Evolutionary conservation across 2,888 invertebrate genomes (phyloP).

Genomic region (Sialis fuliginosa): DNA sequence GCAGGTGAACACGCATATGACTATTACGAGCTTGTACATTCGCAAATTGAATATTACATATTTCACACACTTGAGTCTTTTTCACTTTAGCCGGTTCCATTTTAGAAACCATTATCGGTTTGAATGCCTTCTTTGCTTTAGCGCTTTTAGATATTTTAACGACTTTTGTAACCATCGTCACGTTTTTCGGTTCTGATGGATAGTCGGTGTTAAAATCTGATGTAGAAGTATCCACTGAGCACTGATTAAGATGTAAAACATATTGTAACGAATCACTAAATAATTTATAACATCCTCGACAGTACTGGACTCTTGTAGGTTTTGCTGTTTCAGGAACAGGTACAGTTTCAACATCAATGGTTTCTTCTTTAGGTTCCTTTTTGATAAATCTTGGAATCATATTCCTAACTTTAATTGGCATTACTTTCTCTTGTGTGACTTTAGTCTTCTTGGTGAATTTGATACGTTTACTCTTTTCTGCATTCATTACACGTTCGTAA

Average conservation of each 20-base stretch:
- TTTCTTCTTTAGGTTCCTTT: background rate
- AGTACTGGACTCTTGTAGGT: constrained; percentile 1
- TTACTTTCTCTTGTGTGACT: background rate
- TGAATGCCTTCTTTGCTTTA: no score
- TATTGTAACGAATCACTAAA: constrained; percentile 1
- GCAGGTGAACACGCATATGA: constrained; percentile 4
- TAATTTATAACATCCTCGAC: constrained; percentile 5
- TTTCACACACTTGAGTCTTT: no score
- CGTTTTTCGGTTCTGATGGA: no score
- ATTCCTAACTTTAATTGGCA: constrained; percentile 3
- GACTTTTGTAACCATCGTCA: no score
- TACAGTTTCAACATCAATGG: background rate
- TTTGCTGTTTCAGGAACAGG: background rate
- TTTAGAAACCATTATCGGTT: no score
- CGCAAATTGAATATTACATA: background rate
- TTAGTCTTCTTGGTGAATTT: background rate
- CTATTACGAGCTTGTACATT: constrained; percentile 4
- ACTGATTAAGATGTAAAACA: background rate
- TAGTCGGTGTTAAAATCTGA: no score
- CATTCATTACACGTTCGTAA: background rate
- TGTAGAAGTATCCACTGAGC: background rate
- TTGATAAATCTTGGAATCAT: background rate
- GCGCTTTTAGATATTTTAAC: no score
- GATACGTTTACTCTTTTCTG: background rate
- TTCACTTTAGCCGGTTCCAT: no score